Conservation (phyloP, 1,140 invertebrate species). For the Papilio helenus region DNA sequence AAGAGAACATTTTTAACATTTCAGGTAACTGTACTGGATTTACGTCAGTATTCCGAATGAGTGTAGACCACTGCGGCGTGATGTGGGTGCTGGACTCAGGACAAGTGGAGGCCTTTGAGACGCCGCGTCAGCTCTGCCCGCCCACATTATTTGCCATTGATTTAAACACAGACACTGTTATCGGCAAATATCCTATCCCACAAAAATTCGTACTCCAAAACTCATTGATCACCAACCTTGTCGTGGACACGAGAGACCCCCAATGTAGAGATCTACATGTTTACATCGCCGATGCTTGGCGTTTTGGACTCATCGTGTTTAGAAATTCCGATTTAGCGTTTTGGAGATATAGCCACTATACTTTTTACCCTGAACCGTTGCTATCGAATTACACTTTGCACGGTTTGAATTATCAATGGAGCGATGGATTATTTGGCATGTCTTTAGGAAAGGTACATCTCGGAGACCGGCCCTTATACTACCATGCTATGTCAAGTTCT, state of each 20-base stretch:
- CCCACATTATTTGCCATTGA: slow-evolving; percentile 89
- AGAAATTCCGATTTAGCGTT: slow-evolving; percentile 85
- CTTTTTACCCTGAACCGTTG: slow-evolving; percentile 90
- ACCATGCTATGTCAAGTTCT: slow-evolving; percentile 91
- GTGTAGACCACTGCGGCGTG: slow-evolving; percentile 87
- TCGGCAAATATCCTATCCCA: slow-evolving; percentile 86
- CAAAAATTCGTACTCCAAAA: slow-evolving; percentile 87
- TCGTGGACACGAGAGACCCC: slow-evolving; percentile 86
- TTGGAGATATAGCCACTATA: slow-evolving; percentile 89
- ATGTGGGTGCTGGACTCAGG: slow-evolving; percentile 92
- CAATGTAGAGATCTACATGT: slow-evolving; percentile 87
- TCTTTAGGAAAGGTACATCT: slow-evolving; percentile 85
- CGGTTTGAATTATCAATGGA: slow-evolving; percentile 90
- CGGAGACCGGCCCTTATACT: slow-evolving; percentile 87
- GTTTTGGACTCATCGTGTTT: slow-evolving; percentile 88
- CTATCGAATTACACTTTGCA: slow-evolving; percentile 87
- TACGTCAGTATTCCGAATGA: slow-evolving; percentile 90
- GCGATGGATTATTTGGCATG: slow-evolving; percentile 91
- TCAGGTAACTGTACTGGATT: slow-evolving; percentile 86
- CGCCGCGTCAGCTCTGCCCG: slow-evolving; percentile 87
- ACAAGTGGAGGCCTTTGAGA: slow-evolving; percentile 87
- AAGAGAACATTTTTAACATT: slow-evolving; percentile 28
- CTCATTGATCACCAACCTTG: slow-evolving; percentile 89
- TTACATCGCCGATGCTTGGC: slow-evolving; percentile 90
- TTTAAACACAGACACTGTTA: slow-evolving; percentile 85